These are phyloP conservation scores for Diadegma fenestrale DNA, from an alignment of 2,888 invertebrate species.

Conservation along the genomic window DNA sequence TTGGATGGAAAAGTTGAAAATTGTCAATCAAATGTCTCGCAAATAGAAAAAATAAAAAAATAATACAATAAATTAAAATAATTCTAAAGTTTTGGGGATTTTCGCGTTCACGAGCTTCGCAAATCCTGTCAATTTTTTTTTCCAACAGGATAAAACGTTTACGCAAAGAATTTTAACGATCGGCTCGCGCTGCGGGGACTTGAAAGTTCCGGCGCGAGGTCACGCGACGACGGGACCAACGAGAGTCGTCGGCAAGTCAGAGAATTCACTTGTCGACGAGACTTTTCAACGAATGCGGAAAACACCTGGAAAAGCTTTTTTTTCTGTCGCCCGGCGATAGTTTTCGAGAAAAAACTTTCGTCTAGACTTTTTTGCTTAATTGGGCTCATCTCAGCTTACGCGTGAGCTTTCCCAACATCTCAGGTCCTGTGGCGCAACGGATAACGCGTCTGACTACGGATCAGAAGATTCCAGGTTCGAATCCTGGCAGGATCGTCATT, in stretches of 20 bases:
- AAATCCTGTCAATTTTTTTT: too few relatives aligned
- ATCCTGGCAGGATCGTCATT: constrained; percentile 81
- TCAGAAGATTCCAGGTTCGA: constrained; percentile 88
- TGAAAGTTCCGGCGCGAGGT: not conserved
- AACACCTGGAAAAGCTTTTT: not conserved
- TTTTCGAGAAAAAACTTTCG: not conserved
- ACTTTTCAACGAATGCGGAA: too few relatives aligned
- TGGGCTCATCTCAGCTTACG: not conserved
- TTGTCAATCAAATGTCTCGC: too few relatives aligned
- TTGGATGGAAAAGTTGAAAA: too few relatives aligned
- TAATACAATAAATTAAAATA: too few relatives aligned
- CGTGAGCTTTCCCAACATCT: not conserved
- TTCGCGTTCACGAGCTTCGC: not conserved
- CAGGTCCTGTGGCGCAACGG: constrained; percentile 88
- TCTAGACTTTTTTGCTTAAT: not conserved
- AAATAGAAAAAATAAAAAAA: too few relatives aligned
- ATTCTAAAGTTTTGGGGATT: not conserved
- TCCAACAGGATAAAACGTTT: not conserved
- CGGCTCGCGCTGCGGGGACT: not conserved
- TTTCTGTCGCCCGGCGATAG: too few relatives aligned
- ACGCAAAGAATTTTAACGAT: not conserved
- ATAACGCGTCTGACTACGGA: constrained; percentile 88
- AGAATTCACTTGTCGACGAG: not conserved
- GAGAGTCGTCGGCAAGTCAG: constrained; percentile 26
- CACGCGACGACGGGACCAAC: too few relatives aligned